Evolutionary conservation across 1,140 invertebrate genomes (phyloP), one percentile per base, ranked within the genome.

Genomic region (Nebria ingens): DNA sequence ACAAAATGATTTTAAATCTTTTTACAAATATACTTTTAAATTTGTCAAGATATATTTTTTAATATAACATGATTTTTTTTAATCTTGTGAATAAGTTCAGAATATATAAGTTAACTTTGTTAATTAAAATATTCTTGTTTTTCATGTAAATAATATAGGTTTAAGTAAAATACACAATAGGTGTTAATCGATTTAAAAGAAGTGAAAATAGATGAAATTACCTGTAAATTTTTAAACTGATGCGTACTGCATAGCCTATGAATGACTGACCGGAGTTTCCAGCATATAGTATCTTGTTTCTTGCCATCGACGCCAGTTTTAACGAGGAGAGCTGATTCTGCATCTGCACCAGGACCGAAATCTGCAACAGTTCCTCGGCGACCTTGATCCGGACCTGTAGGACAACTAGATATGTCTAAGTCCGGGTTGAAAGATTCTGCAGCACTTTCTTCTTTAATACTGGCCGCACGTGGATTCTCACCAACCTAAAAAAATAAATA

Each of bases 161-260:
- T 29, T 29, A 29, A 29, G 4, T 13, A 6, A 29, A 29, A 29
- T 6, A 29, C 13, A 29, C 4, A 6, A 29, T 29, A 29, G 13
- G 11, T 17, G 61, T n/a, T n/a, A n/a, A n/a, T n/a, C n/a, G n/a
- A n/a, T n/a, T n/a, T n/a, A n/a, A n/a, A n/a, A n/a, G n/a, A n/a
- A n/a, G n/a, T n/a, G n/a, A n/a, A n/a, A n/a, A n/a, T n/a, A n/a
- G n/a, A n/a, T n/a, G n/a, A n/a, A n/a, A 67, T 67, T 68, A 82
- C 81, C 75, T 83, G 81, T 53, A 82, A 73, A 67, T 85, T 84
- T 65, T 81, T 81, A 71, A 86, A 86, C 59, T 79, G 79, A 67
- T 85, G 82, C 23, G 82, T 83, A 56, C 71, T 76, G 58, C 73
- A 77, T 25, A 78, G 64, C 62, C 75, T 71, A 53, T 66, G 61